Conservation (phyloP, 2,113 vertebrate species). For the Eupsittula cactorum region DNA sequence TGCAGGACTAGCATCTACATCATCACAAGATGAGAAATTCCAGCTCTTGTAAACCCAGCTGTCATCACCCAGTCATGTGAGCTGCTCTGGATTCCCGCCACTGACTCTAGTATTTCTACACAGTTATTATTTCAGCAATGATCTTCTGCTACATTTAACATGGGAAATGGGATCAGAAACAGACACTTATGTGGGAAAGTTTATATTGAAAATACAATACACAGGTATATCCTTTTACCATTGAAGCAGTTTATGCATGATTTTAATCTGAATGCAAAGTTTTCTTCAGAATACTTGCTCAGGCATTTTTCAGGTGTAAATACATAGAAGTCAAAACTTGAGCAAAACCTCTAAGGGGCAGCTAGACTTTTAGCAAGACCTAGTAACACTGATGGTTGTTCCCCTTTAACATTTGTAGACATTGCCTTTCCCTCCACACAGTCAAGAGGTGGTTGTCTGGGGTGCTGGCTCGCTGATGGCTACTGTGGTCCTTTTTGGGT, state of each 20-base stretch:
- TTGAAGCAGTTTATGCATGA: neutral
- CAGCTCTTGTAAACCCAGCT: neutral
- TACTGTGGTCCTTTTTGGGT: neutral
- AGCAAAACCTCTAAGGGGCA: neutral
- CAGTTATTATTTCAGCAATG: neutral
- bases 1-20: neutral
- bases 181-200: neutral
- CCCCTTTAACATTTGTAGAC: neutral
- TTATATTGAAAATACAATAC: neutral
- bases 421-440: neutral
- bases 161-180: neutral
- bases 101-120: neutral
- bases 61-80: conserved; percentile 21
- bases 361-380: neutral
- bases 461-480: neutral
- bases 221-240: neutral
- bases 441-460: neutral
- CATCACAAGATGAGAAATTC: conserved; percentile 17
- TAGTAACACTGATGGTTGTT: neutral
- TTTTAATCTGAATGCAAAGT: neutral
- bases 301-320: neutral
- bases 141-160: neutral
- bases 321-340: neutral
- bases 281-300: neutral
- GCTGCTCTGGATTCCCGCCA: neutral